Evolutionary conservation across 2,888 invertebrate species (phyloP).

Genomic region (Drosophila macrospina): DNA sequence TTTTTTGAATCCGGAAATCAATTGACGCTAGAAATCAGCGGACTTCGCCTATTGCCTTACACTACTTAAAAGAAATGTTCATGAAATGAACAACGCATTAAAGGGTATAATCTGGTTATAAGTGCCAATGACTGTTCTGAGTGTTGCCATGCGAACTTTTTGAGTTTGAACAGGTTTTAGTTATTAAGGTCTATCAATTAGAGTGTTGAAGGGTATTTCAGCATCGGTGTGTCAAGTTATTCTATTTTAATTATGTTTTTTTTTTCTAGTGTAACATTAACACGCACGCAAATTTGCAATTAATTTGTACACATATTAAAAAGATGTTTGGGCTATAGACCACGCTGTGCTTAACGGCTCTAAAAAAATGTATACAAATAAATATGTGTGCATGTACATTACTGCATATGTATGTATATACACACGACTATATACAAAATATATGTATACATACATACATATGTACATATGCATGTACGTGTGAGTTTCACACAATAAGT

Average conservation of each 20-base stretch:
- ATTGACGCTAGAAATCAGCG: conserved; percentile 15
- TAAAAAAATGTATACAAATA: conserved; percentile 23
- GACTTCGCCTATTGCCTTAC: neutral
- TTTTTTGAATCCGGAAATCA: conserved; percentile 40
- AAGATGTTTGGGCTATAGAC: conserved; percentile 41
- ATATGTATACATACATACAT: neutral
- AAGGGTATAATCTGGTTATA: neutral
- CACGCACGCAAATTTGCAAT: conserved; percentile 58
- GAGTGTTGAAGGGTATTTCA: conserved; percentile 35
- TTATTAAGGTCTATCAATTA: neutral
- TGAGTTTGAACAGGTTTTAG: neutral
- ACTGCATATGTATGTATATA: conserved; percentile 4
- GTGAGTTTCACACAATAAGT: too few species aligned
- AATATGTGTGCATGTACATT: neutral
- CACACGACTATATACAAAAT: conserved; percentile 1
- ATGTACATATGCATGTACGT: neutral
- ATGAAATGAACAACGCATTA: neutral
- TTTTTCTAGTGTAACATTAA: conserved; percentile 22
- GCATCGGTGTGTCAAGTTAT: neutral
- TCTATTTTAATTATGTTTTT: conserved; percentile 4
- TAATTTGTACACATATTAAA: conserved; percentile 57
- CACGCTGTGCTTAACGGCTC: conserved; percentile 33
- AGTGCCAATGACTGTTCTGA: neutral
- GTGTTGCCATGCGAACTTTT: neutral
- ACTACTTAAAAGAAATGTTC: neutral